Base-by-base conservation (phyloP, 2,797 vertebrate genomes). In the Spea hammondii region DNA sequence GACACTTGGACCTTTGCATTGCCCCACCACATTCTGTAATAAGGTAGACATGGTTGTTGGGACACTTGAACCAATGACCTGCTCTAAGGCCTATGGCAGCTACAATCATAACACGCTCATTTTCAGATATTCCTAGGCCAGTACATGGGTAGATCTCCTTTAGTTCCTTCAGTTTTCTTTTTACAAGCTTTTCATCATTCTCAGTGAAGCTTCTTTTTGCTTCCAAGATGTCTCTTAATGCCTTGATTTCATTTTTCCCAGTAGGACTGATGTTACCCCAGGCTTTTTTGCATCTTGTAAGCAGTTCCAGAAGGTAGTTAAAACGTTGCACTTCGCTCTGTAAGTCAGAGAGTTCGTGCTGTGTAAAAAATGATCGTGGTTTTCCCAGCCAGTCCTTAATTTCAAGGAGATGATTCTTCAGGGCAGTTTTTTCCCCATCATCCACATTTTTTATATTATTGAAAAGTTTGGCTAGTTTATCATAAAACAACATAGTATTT, bases 51-150 rank as follows among this genome's bases (percentile, higher is more conserved):
- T 97, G 97, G 1, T 92, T 93, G 1, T 96, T 96, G 46, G 86
- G 92, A 85, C 96, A 98, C 90, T 96, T 97, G 91, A 93, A 92
- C 95, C 96, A 98, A 85, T 96, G 95, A 48, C 96, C 96, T 0
- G 84, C 88, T 4, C 59, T 84, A 62, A 89, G 88, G 6, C 85
- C 88, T 6, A 95, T 87, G 3, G 95, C 94, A 0, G 72, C 83
- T 59, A 97, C 88, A 0, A 96, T 95, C 93, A 96, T 93, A 74
- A 93, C 86, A 49, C 90, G 90, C 78, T 98, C 95, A 0, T 91
- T 78, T 0, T 98, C 93, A 0, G 87, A 91, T 88, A 98, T 90
- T 47, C 92, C 91, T 74, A 98, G 86, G 49, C 92, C 92, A 0
- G 84, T 86, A 14, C 0, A 0, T 0, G 94, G 93, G 70, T 95